These are phyloP conservation scores for Cyrtonyx montezumae DNA, from an alignment of 2,113 vertebrate genomes.

Conservation along the genomic window DNA sequence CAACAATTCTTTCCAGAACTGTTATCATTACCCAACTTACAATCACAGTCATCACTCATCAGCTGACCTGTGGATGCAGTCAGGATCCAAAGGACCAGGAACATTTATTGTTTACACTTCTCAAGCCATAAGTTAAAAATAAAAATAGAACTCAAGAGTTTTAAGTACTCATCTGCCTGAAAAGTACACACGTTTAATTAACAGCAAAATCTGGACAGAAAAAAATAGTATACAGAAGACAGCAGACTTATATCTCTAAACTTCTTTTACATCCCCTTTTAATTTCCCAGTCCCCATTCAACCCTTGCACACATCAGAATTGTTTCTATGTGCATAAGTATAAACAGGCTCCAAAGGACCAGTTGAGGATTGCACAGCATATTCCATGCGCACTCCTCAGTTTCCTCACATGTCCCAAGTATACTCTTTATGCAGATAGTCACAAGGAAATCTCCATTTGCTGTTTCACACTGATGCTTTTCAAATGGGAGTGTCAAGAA, in stretches of 20 bases:
- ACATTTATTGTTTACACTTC: neutral
- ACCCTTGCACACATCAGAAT: neutral
- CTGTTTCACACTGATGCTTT: neutral
- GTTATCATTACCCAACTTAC: neutral
- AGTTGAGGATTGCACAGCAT: neutral
- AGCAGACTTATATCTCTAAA: neutral
- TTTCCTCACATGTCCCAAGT: neutral
- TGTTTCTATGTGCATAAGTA: neutral
- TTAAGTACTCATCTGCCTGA: neutral
- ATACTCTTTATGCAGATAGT: rapidly evolving
- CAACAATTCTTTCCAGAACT: neutral
- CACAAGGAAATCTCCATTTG: neutral
- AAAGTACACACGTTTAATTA: neutral
- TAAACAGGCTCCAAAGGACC: neutral
- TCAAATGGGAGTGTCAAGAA: neutral
- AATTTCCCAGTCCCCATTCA: neutral
- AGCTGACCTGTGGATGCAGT: neutral
- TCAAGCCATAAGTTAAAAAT: neutral
- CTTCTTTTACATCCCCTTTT: neutral
- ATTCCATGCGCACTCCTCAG: neutral
- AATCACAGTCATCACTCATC: neutral
- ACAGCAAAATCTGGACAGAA: neutral
- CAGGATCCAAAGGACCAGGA: neutral
- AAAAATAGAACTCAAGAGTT: neutral
- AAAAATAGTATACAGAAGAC: neutral